Evolutionary conservation across 37 sponge, comb jelly and placozoan genomes (phyloP).

Genomic region (Haliclona indistincta): DNA sequence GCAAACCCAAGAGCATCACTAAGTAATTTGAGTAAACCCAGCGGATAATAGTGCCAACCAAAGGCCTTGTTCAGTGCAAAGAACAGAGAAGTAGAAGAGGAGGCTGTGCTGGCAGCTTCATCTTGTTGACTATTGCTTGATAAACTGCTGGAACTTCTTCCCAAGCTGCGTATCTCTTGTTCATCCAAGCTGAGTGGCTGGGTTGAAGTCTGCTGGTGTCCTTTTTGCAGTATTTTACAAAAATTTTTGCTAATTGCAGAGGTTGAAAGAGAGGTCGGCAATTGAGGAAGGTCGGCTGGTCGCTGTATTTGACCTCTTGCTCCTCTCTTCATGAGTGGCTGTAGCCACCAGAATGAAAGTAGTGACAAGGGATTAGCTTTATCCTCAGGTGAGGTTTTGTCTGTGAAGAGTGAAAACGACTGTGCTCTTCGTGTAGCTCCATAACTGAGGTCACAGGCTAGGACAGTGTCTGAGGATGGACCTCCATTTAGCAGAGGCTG

Average conservation of each 20-base stretch:
- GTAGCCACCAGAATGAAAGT: slow-evolving; percentile 83
- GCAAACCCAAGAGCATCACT: slow-evolving; percentile 83
- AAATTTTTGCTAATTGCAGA: slow-evolving; percentile 39
- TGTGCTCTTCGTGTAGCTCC: not conserved
- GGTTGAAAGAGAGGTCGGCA: slow-evolving; percentile 65
- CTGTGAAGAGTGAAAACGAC: not conserved
- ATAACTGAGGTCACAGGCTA: not conserved
- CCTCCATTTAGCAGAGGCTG: not conserved
- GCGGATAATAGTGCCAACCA: slow-evolving; percentile 93
- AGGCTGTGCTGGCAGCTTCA: not conserved
- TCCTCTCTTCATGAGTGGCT: slow-evolving; percentile 75
- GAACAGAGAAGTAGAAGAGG: slow-evolving; percentile 41
- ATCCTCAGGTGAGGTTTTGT: slow-evolving; percentile 53
- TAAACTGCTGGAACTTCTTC: not conserved
- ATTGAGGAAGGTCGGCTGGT: slow-evolving; percentile 53
- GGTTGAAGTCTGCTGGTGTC: not conserved
- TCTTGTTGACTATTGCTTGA: not conserved
- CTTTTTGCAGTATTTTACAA: slow-evolving; percentile 9
- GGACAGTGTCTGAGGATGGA: not conserved
- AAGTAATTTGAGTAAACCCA: slow-evolving; percentile 82
- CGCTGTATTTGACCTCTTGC: slow-evolving; percentile 44
- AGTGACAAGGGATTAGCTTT: slow-evolving; percentile 59
- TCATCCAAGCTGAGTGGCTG: not conserved
- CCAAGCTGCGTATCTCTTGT: not conserved
- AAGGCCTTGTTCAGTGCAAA: slow-evolving; percentile 79